Base-by-base conservation (phyloP, 2,797 vertebrate genomes). In the Smutsia gigantea region DNA sequence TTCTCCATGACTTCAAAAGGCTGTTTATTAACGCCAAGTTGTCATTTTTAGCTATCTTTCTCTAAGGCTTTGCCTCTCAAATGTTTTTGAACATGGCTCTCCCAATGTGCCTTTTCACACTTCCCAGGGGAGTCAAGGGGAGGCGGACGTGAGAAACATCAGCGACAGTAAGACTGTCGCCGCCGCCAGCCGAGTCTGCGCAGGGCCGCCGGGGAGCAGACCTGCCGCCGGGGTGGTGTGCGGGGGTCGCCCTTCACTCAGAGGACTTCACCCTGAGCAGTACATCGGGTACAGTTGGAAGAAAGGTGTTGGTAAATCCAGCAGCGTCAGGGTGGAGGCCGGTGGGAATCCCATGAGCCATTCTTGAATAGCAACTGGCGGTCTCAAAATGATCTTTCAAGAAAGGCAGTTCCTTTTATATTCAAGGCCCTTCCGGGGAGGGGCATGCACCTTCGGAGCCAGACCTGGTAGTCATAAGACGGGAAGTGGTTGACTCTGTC, bases 361-460 rank as follows among this genome's bases (percentile, higher is more conserved):
- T 78, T 95, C 75, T 51, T 95, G 21, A 94, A 82, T 74, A 93
- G 69, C 21, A 88, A 79, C 68, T 29, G 23, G 13, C 46, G 53
- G 39, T 23, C 74, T 29, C 21, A 55, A 63, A 89, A 87, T 29
- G 15, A 19, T 69, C 42, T 86, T 87, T 59, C 27, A 61, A 34
- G 29, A 93, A 71, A 95, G 6, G 31, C 86, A 12, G 1, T 5
- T 69, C 23, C 8, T 51, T 12, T 74, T 81, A 39, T 27, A 71
- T 13, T 81, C 34, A 83, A 79, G 9, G 8, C 2, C 27, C 81
- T 90, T 93, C 29, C 93, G 53, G 18, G 11, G 68, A 92, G 46
- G 25, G 3, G 8, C 55, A 46, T 77, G 74, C 4, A 17, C 27
- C 71, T 71, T 53, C 91, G 72, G n/a, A 74, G 23, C 51, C 51